Evolutionary conservation across 1,140 invertebrate species (phyloP), one percentile per base, ranked within the genome.

Genomic region (Drosophila parvula): DNA sequence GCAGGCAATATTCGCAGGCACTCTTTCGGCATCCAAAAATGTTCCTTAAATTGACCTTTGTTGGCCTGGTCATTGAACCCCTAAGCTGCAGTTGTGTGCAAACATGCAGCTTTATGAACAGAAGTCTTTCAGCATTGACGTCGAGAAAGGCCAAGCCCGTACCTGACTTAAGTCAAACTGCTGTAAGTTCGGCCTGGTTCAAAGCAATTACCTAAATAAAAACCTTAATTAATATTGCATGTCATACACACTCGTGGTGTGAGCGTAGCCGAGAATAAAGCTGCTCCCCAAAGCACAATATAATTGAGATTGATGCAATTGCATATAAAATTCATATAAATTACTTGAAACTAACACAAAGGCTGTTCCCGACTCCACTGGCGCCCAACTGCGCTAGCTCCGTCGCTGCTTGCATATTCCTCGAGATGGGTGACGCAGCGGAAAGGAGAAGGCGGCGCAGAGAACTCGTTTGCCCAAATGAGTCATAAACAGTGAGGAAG

Each of bases 231-330:
- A 86, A 88, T 86, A 86, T 88, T 86, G 76, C 83, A 86, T 86
- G 79, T 86, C 75, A 71, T 63, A 79, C 64, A 78, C 68, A 62
- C 44, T 53, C 18, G 34, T 14, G 30, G 34, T 27, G 44, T 45
- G 40, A 18, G 59, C n/a, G 27, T 38, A 3, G 45, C 11, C 9
- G 32, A 22, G 16, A 36, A 45, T 9, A 34, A 48, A 18, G 62
- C 48, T 59, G 62, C 48, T 59, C 64, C 81, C 82, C 61, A 45
- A 51, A 64, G 82, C 70, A 40, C 75, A 71, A 51, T 67, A 59
- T 88, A 86, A 86, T 88, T 86, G 83, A 86, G 82, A 86, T 86
- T 82, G 83, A 86, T 86, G 83, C 83, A 86, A 86, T 86, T 83
- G 83, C 83, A 88, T 86, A 79, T 88, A 83, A 88, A 82, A 86